Conservation (phyloP, 2,888 invertebrate genomes). For the Agonopterix subpropinquella region DNA sequence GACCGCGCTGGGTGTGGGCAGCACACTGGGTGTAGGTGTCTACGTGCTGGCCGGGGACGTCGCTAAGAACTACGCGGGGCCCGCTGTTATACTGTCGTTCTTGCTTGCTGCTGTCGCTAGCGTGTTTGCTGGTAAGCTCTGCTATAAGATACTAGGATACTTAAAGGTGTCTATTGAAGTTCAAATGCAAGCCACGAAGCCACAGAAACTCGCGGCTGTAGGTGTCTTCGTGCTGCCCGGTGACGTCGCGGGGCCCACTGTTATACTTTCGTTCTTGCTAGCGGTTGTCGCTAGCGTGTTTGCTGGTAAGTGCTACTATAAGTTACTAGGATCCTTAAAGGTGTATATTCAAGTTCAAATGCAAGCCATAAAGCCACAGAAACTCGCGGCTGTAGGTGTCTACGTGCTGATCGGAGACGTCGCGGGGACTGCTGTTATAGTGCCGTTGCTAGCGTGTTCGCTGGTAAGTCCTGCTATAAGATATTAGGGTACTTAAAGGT, state of each 20-base stretch:
- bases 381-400: constrained; percentile 93
- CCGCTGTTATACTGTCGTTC: constrained; percentile 90
- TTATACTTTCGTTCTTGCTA: too few relatives aligned
- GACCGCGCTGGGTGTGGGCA: constrained; percentile 88
- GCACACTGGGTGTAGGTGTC: constrained; percentile 92
- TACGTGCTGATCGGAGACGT: constrained; percentile 93
- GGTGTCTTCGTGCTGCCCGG: too few relatives aligned
- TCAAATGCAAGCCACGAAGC: too few relatives aligned
- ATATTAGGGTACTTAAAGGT: neutral
- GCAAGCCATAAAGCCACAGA: too few relatives aligned
- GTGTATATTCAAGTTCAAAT: too few relatives aligned
- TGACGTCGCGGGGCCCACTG: too few relatives aligned
- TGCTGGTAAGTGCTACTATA: too few relatives aligned
- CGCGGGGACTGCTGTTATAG: constrained; percentile 90
- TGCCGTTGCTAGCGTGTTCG: constrained; percentile 95
- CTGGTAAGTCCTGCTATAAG: constrained; percentile 75
- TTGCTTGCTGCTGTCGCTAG: constrained; percentile 94
- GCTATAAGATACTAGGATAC: neutral
- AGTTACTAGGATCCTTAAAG: too few relatives aligned
- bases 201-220: too few relatives aligned
- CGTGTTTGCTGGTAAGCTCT: constrained; percentile 85
- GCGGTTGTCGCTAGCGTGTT: too few relatives aligned
- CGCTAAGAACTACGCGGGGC: constrained; percentile 87
- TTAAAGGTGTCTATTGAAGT: too few relatives aligned
- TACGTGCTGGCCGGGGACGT: constrained; percentile 93